phyloP scores from a whole-genome alignment of 2,113 vertebrate species.

The Cheilinus undulatus region DNA sequence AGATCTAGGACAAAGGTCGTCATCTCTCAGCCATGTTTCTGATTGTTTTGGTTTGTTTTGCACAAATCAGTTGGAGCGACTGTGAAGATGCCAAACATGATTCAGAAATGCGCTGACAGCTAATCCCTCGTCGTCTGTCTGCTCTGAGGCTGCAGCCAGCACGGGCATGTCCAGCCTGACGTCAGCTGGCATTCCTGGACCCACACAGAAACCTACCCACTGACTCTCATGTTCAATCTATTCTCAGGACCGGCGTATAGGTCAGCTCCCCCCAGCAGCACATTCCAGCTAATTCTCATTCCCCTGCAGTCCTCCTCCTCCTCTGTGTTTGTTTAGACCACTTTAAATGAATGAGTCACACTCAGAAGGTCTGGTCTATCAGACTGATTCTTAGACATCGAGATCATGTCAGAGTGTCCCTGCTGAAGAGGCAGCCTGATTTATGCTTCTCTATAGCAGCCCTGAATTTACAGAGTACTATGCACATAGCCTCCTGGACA shows the following conservation, averaged over 20 bases:
- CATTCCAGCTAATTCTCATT: slow-evolving; percentile 22
- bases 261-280: slow-evolving; percentile 5
- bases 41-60: not conserved
- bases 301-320: not conserved
- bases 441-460: too few relatives aligned
- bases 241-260: slow-evolving; percentile 26
- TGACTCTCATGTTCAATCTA: slow-evolving; percentile 5
- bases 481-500: too few relatives aligned
- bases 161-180: slow-evolving; percentile 24
- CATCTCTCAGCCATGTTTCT: too few relatives aligned
- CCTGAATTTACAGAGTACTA: too few relatives aligned
- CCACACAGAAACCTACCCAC: not conserved
- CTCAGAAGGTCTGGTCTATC: not conserved
- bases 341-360: slow-evolving; percentile 11
- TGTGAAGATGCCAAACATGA: not conserved
- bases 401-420: not conserved
- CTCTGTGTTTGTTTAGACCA: slow-evolving; percentile 13
- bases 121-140: slow-evolving; percentile 11
- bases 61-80: not conserved
- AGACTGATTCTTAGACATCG: not conserved
- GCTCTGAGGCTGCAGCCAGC: not conserved
- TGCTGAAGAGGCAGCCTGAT: too few relatives aligned
- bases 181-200: slow-evolving; percentile 43
- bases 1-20: not conserved
- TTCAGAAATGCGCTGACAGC: not conserved